A percentile compares a stretch with the other conserved stretches of the same genome.
Evolutionary conservation across 2,113 vertebrate species (phyloP).

Genomic region (Bathybates hornii): DNA sequence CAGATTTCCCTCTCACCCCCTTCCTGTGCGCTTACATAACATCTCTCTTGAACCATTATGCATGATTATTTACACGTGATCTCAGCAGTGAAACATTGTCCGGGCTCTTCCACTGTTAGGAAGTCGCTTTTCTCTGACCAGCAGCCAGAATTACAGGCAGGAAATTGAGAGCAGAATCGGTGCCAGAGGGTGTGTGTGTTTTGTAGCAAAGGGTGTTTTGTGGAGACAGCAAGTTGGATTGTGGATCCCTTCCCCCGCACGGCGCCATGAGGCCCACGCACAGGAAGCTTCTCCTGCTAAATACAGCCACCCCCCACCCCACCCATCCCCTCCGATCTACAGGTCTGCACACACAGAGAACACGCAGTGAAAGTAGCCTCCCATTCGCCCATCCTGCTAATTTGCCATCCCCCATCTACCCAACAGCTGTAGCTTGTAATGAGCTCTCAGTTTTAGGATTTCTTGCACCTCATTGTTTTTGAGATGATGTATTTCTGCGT

Average conservation of each 20-base stretch:
- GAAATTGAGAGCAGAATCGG: constrained; percentile 66
- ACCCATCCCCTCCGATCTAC: not conserved
- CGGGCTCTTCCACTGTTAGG: constrained; percentile 51
- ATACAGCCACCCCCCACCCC: constrained; percentile 40
- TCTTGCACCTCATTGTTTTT: constrained; percentile 1
- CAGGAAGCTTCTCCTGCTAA: constrained; percentile 68
- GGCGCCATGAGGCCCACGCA: constrained; percentile 69
- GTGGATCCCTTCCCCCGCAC: constrained; percentile 50
- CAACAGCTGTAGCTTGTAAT: constrained; percentile 47
- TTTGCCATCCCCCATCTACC: not conserved
- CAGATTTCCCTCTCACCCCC: not conserved
- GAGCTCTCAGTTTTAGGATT: constrained; percentile 18
- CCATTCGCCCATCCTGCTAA: not conserved
- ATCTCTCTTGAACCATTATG: not conserved
- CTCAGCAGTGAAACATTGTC: constrained; percentile 47
- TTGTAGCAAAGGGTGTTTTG: constrained; percentile 57
- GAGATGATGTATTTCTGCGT: constrained; percentile 19
- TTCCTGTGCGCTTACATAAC: constrained; percentile 7
- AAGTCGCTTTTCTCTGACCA: constrained; percentile 61
- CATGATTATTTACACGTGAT: constrained; percentile 42
- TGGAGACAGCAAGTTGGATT: constrained; percentile 63
- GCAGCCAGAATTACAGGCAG: constrained; percentile 66
- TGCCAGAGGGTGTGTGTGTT: constrained; percentile 65
- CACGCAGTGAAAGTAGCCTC: constrained; percentile 37
- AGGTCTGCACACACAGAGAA: constrained; percentile 45